Conservation (phyloP, 2,797 vertebrate genomes). For the Echiichthys vipera region DNA sequence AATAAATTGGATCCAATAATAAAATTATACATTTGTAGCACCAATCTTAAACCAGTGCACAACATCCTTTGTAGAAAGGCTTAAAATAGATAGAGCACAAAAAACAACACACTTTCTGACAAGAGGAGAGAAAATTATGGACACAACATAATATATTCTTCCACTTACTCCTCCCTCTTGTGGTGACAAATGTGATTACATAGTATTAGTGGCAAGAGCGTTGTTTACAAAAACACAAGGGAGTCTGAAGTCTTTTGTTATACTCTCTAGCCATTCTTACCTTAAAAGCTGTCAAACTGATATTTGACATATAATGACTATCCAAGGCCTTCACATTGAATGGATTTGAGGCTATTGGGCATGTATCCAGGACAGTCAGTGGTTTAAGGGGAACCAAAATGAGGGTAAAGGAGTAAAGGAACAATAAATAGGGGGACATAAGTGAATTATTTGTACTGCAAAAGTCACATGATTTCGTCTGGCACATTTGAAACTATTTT, state of each 20-base stretch:
- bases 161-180: conserved; percentile 64
- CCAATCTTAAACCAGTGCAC: not conserved
- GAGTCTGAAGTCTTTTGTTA: not conserved
- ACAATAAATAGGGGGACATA: not conserved
- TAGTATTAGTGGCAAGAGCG: not conserved
- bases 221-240: conserved; percentile 9
- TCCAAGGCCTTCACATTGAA: not conserved
- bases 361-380: not conserved
- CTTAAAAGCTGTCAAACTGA: not conserved
- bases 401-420: no score
- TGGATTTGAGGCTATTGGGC: not conserved
- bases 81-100: conserved; percentile 20
- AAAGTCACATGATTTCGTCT: not conserved
- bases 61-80: not conserved
- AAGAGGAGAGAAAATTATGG: not conserved
- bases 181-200: conserved; percentile 62
- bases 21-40: not conserved
- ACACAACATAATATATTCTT: conserved; percentile 1
- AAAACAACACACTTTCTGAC: not conserved
- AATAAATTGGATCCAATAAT: conserved; percentile 1
- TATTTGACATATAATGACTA: not conserved
- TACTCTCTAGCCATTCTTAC: not conserved
- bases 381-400: not conserved
- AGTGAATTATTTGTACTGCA: not conserved
- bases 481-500: not conserved